phyloP scores from a whole-genome alignment of 2,888 invertebrate species.

The Lepidocyrtinus sp. region DNA sequence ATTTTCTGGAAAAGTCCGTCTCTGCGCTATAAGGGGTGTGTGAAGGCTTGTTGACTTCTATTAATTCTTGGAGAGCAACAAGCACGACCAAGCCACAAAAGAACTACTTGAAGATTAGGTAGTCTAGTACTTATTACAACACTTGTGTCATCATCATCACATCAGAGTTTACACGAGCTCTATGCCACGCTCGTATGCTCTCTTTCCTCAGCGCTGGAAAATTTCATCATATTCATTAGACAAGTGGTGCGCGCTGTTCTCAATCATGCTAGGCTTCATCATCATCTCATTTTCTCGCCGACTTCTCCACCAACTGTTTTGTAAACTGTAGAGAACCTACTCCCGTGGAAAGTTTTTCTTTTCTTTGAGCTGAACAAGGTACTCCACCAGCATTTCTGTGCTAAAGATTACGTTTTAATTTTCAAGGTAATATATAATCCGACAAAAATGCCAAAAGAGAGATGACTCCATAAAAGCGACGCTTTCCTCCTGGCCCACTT shows the following conservation, averaged over 20 bases:
- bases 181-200: background rate
- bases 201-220: background rate
- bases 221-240: constrained; percentile 12
- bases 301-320: background rate
- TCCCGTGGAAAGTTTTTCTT: background rate
- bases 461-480: constrained; percentile 41
- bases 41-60: constrained; percentile 9
- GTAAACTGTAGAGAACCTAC: background rate
- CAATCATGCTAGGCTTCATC: constrained; percentile 10
- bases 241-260: background rate
- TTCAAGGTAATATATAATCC: constrained; percentile 14
- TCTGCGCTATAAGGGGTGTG: no score
- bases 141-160: background rate
- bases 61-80: constrained; percentile 5
- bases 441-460: background rate
- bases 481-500: constrained; percentile 42
- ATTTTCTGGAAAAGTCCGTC: no score
- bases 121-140: constrained; percentile 11
- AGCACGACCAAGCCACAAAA: background rate
- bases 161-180: background rate
- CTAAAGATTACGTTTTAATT: constrained; percentile 10
- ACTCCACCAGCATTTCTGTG: background rate
- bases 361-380: no score
- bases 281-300: constrained; percentile 8
- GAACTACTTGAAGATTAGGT: constrained; percentile 6